Evolutionary conservation across 2,888 invertebrate genomes (phyloP).

Genomic region (Spicauda simplicius): DNA sequence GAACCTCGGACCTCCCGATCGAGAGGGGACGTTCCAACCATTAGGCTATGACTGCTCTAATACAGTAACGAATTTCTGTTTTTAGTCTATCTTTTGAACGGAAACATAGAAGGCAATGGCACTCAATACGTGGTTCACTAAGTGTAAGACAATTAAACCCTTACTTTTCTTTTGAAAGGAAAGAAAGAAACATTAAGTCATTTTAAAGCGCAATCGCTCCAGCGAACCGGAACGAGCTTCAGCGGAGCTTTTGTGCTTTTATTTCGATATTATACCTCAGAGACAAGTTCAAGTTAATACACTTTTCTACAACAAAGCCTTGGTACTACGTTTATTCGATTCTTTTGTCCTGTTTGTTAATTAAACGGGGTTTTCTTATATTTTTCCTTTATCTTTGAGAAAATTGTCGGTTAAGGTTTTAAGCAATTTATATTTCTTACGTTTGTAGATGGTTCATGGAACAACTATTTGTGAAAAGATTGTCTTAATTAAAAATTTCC

Average conservation of each 20-base stretch:
- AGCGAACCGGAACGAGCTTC: constrained; percentile 38
- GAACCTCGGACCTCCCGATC: too few species aligned
- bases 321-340: neutral
- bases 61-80: too few species aligned
- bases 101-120: too few species aligned
- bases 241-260: constrained; percentile 31
- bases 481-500: too few species aligned
- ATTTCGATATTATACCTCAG: constrained; percentile 9
- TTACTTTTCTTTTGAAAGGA: constrained; percentile 7
- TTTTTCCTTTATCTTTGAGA: neutral
- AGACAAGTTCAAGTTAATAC: constrained; percentile 21
- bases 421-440: neutral
- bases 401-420: neutral
- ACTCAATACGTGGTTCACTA: neutral
- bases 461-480: too few species aligned
- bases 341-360: neutral
- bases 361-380: neutral
- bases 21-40: too few species aligned
- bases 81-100: too few species aligned
- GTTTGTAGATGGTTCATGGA: too few species aligned
- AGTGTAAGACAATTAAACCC: neutral
- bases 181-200: constrained; percentile 15
- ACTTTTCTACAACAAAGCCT: constrained; percentile 5
- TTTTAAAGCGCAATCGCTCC: constrained; percentile 27
- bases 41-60: too few species aligned